Conservation (phyloP, 2,113 vertebrate genomes). For the Antigone vipio region DNA sequence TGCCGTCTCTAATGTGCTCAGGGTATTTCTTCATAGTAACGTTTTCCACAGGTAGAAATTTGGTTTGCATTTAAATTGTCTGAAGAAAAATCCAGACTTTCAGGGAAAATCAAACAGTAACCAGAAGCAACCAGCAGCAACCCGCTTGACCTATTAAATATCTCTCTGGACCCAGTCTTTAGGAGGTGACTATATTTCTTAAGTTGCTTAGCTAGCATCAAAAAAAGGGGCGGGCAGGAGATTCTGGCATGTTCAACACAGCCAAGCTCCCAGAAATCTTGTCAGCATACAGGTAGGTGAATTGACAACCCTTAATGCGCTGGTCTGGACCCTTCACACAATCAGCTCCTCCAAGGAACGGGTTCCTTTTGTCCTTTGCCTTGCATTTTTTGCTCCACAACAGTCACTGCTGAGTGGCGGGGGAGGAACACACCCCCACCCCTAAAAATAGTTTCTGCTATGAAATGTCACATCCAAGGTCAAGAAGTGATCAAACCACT, state of each 20-base stretch:
- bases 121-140: not conserved
- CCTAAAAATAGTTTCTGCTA: not conserved
- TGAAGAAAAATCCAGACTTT: not conserved
- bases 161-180: not conserved
- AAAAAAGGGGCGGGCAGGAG: not conserved
- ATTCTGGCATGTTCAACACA: not conserved
- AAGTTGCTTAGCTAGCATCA: not conserved
- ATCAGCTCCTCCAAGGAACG: not conserved
- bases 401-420: not conserved
- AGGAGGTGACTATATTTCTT: not conserved
- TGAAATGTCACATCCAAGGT: not conserved
- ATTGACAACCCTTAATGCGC: not conserved
- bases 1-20: not conserved
- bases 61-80: not conserved
- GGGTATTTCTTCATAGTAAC: not conserved
- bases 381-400: not conserved
- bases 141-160: not conserved
- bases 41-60: not conserved
- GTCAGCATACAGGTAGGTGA: not conserved
- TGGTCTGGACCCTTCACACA: not conserved
- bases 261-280: not conserved
- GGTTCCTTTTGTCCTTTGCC: not conserved
- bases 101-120: not conserved
- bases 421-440: not conserved
- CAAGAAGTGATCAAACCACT: accelerated